Conservation (phyloP, 2,113 vertebrate genomes). For the Pangasianodon gigas region DNA sequence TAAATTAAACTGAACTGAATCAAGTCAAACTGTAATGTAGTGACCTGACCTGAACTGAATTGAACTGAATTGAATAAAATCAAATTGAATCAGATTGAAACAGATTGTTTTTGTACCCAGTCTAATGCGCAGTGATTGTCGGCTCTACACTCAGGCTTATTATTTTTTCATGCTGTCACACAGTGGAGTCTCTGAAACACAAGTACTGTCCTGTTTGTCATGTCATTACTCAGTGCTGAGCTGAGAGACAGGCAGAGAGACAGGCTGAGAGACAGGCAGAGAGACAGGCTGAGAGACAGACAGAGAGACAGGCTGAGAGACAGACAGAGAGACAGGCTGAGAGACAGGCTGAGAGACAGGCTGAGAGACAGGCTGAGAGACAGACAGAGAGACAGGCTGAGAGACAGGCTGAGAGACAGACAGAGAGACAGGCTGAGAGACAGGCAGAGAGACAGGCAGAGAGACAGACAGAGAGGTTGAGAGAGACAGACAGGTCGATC, state of each 20-base stretch:
- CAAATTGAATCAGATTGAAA: not conserved
- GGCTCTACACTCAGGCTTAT: not conserved
- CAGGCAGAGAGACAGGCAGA: not conserved
- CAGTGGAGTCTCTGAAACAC: not conserved
- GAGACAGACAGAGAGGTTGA: not conserved
- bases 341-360: conserved; percentile 46
- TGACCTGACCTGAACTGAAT: not conserved
- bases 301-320: not conserved
- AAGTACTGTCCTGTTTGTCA: not conserved
- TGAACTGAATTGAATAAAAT: not conserved
- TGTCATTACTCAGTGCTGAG: conserved; percentile 46
- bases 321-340: conserved; percentile 49
- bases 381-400: not conserved
- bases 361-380: not conserved
- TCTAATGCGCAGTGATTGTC: not conserved
- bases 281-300: not conserved
- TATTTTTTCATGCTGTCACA: not conserved
- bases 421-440: not conserved
- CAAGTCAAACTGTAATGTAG: not conserved
- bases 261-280: conserved; percentile 5
- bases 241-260: not conserved
- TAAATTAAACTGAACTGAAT: not conserved
- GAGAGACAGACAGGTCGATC: conserved; percentile 51
- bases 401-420: conserved; percentile 12
- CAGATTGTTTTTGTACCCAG: no score